Evolutionary conservation across 2,888 invertebrate genomes (phyloP).

Genomic region (Rotaria macrura): DNA sequence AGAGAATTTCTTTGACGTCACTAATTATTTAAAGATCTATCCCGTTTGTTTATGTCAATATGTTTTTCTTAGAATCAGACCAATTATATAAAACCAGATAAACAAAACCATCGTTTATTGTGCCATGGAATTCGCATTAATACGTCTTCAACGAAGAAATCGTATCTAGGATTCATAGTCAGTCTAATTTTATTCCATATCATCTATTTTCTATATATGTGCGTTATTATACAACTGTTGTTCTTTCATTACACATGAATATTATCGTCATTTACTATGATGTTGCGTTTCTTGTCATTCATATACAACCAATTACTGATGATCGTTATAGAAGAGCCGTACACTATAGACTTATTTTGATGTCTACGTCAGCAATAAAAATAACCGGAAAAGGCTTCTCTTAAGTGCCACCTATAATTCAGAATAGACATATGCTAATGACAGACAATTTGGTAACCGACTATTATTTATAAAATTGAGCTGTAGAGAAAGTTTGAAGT

Average conservation of each 20-base stretch:
- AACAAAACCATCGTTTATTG: background rate
- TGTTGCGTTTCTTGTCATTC: background rate
- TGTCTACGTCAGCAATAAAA: background rate
- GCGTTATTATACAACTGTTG: background rate
- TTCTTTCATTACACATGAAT: background rate
- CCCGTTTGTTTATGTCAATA: background rate
- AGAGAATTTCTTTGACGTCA: background rate
- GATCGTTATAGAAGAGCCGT: background rate
- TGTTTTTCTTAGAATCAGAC: background rate
- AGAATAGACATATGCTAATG: background rate
- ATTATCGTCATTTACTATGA: background rate
- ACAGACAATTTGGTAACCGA: background rate
- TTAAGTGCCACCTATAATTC: background rate
- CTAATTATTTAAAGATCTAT: background rate
- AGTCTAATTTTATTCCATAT: background rate
- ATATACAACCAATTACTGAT: background rate
- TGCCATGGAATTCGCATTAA: background rate
- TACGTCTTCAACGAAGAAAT: no score
- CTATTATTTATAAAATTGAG: background rate
- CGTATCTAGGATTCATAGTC: background rate
- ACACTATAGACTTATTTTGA: background rate
- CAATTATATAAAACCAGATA: background rate
- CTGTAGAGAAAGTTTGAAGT: background rate
- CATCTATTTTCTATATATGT: no score
- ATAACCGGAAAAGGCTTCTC: background rate